Evolutionary conservation across 2,888 invertebrate species (phyloP).

Genomic region (Drosophila nr. perissopoda): DNA sequence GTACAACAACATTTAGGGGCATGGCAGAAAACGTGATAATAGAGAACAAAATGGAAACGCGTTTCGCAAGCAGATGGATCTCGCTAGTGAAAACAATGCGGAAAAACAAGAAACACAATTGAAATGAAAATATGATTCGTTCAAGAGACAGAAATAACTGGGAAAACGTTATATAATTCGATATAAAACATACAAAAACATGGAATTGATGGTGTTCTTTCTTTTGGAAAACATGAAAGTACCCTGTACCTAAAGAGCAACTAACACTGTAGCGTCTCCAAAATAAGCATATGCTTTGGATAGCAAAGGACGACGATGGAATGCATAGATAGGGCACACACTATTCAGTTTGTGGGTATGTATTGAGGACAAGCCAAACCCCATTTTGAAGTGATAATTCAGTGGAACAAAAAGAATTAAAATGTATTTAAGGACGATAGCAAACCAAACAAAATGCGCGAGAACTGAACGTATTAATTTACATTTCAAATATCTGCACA

Average conservation of each 20-base stretch:
- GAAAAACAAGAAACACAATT: neutral
- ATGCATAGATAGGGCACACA: neutral
- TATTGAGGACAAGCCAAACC: neutral
- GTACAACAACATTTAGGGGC: neutral
- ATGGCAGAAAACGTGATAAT: neutral
- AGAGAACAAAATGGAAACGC: neutral
- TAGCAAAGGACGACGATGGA: neutral
- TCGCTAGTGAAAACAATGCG: neutral
- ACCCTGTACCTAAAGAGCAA: neutral
- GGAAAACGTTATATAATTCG: neutral
- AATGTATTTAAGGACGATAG: constrained; percentile 6
- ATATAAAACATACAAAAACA: neutral
- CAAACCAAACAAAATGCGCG: constrained; percentile 19
- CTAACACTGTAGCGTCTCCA: neutral
- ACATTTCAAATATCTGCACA: constrained; percentile 35
- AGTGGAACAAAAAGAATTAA: neutral
- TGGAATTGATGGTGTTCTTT: neutral
- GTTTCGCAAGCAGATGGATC: neutral
- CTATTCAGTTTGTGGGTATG: neutral
- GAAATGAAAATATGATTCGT: neutral
- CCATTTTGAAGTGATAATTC: neutral
- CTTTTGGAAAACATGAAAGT: neutral
- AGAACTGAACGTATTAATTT: constrained; percentile 38
- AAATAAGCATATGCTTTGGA: neutral
- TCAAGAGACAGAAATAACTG: neutral